phyloP scores from a whole-genome alignment of 2,113 vertebrate genomes.

The Pholis gunnellus region DNA sequence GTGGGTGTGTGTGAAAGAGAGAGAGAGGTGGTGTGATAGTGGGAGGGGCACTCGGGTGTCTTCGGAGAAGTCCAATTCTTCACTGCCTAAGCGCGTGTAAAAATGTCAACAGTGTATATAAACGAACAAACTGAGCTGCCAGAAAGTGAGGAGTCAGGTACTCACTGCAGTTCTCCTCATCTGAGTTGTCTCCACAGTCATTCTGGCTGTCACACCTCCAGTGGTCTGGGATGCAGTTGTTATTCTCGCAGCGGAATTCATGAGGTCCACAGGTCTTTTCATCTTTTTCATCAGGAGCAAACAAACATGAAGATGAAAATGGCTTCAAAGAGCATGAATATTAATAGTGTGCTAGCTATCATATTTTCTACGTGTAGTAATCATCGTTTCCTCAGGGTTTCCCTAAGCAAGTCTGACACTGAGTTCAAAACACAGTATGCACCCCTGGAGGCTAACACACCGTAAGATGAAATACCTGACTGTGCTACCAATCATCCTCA shows the following conservation, averaged over 20 bases:
- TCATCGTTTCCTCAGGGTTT: conserved; percentile 82
- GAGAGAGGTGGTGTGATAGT: neutral
- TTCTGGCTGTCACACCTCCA: conserved; percentile 99
- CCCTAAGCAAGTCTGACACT: conserved; percentile 68
- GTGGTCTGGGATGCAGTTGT: conserved; percentile 99
- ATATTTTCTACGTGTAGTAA: conserved; percentile 74
- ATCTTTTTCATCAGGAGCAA: conserved; percentile 88
- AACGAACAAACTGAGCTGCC: conserved; percentile 42
- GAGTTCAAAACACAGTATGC: conserved; percentile 78
- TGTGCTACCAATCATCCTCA: conserved; percentile 55
- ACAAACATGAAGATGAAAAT: conserved; percentile 82
- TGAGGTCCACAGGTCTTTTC: conserved; percentile 99
- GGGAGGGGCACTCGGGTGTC: conserved; percentile 26
- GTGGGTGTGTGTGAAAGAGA: neutral
- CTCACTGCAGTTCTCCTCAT: conserved; percentile 99
- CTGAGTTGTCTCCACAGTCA: conserved; percentile 97
- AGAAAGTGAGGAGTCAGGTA: conserved; percentile 64
- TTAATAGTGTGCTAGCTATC: conserved; percentile 72
- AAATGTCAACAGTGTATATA: conserved; percentile 24
- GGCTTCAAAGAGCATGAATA: conserved; percentile 83
- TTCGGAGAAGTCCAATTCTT: conserved; percentile 35
- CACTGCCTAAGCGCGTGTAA: conserved; percentile 23
- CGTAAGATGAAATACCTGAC: conserved; percentile 78
- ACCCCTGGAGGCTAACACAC: conserved; percentile 67
- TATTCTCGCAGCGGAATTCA: conserved; percentile 98